A percentile compares a stretch with the other conserved stretches of the same genome.
phyloP scores from a whole-genome alignment of 2,113 vertebrate genomes.

The Bostrychus sinensis region DNA sequence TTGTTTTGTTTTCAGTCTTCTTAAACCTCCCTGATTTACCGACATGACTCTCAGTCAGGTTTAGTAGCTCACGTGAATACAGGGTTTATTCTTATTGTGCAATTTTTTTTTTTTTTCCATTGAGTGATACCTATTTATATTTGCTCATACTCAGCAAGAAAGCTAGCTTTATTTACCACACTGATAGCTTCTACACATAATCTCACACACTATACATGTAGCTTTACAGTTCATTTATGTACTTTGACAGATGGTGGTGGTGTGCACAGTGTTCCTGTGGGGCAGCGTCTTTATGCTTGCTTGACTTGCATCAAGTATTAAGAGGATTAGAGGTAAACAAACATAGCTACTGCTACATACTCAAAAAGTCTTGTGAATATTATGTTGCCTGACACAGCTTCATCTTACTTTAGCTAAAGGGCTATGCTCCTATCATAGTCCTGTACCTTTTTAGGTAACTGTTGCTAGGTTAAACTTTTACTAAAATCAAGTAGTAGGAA shows the following conservation, averaged over 20 bases:
- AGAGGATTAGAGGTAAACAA: too few species aligned
- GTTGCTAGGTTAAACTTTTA: too few species aligned
- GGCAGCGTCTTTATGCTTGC: too few species aligned
- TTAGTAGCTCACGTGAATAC: conserved; percentile 37
- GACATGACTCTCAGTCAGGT: conserved; percentile 2
- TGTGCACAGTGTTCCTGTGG: conserved; percentile 8
- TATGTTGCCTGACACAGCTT: too few species aligned
- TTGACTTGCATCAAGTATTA: too few species aligned
- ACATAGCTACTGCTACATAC: too few species aligned
- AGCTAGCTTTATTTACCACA: conserved; percentile 17
- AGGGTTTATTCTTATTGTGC: conserved; percentile 53
- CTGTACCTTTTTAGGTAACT: too few species aligned
- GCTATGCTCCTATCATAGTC: too few species aligned
- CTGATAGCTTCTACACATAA: conserved; percentile 10
- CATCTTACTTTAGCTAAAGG: too few species aligned
- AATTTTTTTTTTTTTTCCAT: conserved; percentile 39
- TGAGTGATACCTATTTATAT: conserved; percentile 21
- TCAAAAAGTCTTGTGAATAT: too few species aligned
- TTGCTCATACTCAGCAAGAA: background rate
- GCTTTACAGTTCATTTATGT: background rate
- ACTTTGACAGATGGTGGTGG: conserved; percentile 1
- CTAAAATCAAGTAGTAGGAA: too few species aligned
- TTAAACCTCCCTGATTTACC: conserved; percentile 23
- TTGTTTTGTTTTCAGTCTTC: conserved; percentile 2
- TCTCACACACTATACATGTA: conserved; percentile 8